Base-by-base conservation (phyloP, 2,797 vertebrate genomes). In the Spinibarbus caldwelli region DNA sequence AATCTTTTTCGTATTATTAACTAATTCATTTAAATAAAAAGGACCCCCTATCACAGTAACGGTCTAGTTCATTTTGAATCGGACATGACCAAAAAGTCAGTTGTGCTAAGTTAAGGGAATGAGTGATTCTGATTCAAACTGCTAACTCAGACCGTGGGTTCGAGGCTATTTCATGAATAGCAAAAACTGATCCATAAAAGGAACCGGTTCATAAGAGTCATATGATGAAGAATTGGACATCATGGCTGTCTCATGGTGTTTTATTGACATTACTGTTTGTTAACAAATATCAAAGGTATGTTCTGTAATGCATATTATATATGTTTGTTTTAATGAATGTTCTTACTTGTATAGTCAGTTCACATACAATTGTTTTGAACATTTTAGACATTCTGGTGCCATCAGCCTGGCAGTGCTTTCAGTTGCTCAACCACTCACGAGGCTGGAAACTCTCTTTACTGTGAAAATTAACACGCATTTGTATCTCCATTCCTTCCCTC, bases 401-500 rank as follows among this genome's bases (percentile, higher is more conserved):
- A 62, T 71, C 38, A 62, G 26, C 52, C 67, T 71, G 66, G 64
- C 45, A 52, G 45, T 59, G 41, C 68, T 52, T 70, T 80, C 68
- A 41, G 45, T 77, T 62, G 34, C 45, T 77, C 6, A 31, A 54
- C 38, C 29, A 59, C n/a, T 43, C 26, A 45, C 14, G 14, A 59
- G 23, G 7, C 52, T 85, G 64, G 75, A 84, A 78, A 57, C 34
- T 64, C 41, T 10, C 17, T 79, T 64, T 43, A 62, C 26, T 62
- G 54, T 47, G 76, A 71, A 66, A 68, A 79, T 70, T 75, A 68
- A 49, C 3, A 3, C 31, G 31, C 26, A 9, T 36, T 26, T 17
- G 29, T 79, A n/a, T 76, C 62, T 82, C 80, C 36, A 26, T 45
- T 70, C 57, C 49, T 45, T 54, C 17, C 36, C 59, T 52, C 49